Conservation (phyloP, 1,140 invertebrate species). For the Nephila pilipes region DNA sequence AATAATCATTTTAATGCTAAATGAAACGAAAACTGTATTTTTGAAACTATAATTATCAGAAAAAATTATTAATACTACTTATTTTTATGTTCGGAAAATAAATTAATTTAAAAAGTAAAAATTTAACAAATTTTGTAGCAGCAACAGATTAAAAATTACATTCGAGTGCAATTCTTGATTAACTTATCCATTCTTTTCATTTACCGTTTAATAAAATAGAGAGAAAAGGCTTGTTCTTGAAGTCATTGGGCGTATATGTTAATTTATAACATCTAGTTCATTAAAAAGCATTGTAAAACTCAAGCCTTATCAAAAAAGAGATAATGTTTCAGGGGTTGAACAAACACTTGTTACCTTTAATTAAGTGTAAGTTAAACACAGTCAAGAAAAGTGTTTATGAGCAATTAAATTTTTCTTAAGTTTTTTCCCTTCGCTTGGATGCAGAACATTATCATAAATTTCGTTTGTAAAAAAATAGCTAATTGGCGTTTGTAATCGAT, state of each 20-base stretch:
- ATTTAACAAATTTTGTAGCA: background rate
- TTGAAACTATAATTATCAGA: too few relatives aligned
- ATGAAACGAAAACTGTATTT: too few relatives aligned
- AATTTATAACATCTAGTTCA: background rate
- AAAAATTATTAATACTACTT: too few relatives aligned
- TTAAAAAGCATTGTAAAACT: background rate
- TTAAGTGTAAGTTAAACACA: slow-evolving; percentile 38
- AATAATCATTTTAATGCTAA: too few relatives aligned
- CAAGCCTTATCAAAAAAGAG: background rate
- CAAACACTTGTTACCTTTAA: slow-evolving; percentile 49
- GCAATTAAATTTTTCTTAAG: background rate
- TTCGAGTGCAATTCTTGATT: background rate
- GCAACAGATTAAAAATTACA: background rate
- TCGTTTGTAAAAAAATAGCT: background rate
- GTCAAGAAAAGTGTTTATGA: slow-evolving; percentile 36
- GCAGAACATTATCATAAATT: slow-evolving; percentile 32
- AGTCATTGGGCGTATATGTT: background rate
- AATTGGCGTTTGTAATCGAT: background rate
- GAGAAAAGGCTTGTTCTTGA: background rate
- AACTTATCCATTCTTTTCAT: background rate
- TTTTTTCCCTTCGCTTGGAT: background rate
- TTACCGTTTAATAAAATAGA: background rate
- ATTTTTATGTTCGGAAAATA: background rate
- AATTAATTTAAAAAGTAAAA: background rate
- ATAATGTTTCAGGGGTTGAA: background rate